Conservation (phyloP, 2,888 invertebrate genomes). For the Phaedon cochleariae region DNA sequence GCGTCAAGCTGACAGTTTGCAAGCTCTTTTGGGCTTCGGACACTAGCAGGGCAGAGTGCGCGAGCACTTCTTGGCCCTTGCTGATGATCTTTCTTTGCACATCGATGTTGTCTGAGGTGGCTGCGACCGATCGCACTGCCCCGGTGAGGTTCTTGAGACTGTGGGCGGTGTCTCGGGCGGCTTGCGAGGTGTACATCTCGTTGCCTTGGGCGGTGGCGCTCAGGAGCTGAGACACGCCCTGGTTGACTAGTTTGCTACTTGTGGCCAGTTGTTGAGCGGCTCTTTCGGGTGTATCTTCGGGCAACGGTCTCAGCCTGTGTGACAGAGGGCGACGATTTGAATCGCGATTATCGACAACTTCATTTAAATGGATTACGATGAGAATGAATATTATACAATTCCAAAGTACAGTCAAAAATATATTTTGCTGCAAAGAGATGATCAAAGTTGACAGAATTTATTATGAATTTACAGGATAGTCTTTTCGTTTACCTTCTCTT, state of each 20-base stretch:
- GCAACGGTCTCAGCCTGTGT: slow-evolving; percentile 82
- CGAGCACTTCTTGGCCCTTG: slow-evolving; percentile 73
- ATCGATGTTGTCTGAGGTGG: slow-evolving; percentile 71
- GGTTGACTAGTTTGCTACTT: slow-evolving; percentile 80
- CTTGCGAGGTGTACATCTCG: slow-evolving; percentile 80
- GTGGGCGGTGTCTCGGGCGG: slow-evolving; percentile 82
- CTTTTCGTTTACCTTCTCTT: no score
- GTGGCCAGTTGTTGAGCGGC: slow-evolving; percentile 68
- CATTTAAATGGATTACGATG: no score
- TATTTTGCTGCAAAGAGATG: no score
- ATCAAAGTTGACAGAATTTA: no score
- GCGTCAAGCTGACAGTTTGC: slow-evolving; percentile 71
- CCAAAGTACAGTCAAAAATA: no score
- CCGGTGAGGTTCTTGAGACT: slow-evolving; percentile 77
- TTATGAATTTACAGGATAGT: no score
- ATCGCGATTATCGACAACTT: no score
- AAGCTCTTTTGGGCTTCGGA: slow-evolving; percentile 80
- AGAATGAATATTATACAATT: no score
- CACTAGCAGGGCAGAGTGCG: slow-evolving; percentile 43
- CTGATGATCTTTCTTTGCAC: slow-evolving; percentile 68
- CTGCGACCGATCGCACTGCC: slow-evolving; percentile 76
- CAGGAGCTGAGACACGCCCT: slow-evolving; percentile 84
- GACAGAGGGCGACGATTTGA: no score
- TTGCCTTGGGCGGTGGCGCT: slow-evolving; percentile 87
- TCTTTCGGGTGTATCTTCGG: slow-evolving; percentile 71